Evolutionary conservation across 2,888 invertebrate species (phyloP), one percentile per base, ranked within the genome.

Genomic region (Tortrix viridana): DNA sequence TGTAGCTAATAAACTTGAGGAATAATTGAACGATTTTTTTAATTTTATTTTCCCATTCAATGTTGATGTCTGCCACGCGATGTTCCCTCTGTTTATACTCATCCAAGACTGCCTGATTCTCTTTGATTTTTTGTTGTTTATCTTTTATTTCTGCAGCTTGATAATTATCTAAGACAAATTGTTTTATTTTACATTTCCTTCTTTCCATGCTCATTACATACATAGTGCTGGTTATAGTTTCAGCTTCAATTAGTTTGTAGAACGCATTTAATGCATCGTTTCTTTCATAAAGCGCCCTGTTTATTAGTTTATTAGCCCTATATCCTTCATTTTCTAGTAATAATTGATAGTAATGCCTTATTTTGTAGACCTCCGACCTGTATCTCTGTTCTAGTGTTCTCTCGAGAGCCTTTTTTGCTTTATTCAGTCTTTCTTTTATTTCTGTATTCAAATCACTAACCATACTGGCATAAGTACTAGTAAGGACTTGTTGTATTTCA

Each of bases 161-260:
- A 69, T 80, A 79, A 55, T 76, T 86, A 68, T 90, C 79, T 60
- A 91, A 63, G 5, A 85, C 54, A 63, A 89, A 81, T 72, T 86
- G 78, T 67, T 84, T 85, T 1, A 92, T 81, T 73, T 71, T 84
- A 71, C 91, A 91, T 74, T 88, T 91, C 74, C 88, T 92, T 72
- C 91, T 79, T 70, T 91, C 90, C 5, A 80, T 75, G 54, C 87
- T 85, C 83, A 92, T 83, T 26, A 91, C 71, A 69, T 91, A 92
- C 86, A 92, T 91, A 6, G 85, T 84, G 60, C 84, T 83, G 5
- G 88, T 86, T 32, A 81, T 71, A 65, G 82, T 86, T 72, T 88
- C 84, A 22, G 84, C 76, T 72, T 89, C 83, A 55, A 84, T 74
- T 73, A 85, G 84, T 66, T 69, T 82, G 48, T 77, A 83, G 73